These are phyloP conservation scores for Odocoileus hemionus DNA, from an alignment of 2,113 vertebrate species.

Conservation along the genomic window DNA sequence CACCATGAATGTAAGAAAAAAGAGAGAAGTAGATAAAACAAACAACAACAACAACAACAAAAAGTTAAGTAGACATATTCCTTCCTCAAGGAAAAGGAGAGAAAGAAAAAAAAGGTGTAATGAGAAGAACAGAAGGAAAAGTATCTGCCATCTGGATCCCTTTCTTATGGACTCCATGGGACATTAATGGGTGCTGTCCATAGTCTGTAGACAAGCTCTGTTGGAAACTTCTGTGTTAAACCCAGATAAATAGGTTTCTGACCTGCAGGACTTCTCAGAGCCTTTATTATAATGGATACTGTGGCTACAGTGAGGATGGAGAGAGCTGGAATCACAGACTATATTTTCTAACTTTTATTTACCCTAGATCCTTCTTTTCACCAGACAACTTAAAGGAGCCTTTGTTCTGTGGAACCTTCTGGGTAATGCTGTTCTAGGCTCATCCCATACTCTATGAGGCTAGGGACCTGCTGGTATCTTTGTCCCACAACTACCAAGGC, in stretches of 20 bases:
- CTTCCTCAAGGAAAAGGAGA: neutral
- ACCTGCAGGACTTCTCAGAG: neutral
- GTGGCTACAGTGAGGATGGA: neutral
- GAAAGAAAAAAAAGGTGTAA: neutral
- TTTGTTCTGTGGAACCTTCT: neutral
- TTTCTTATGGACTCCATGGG: neutral
- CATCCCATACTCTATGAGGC: neutral
- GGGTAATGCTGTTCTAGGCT: neutral
- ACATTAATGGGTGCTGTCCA: neutral
- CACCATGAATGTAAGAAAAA: neutral
- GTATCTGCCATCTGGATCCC: neutral
- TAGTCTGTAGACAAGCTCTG: neutral
- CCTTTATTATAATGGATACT: accelerated
- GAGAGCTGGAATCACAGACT: neutral
- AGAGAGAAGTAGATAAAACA: neutral
- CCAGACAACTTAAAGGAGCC: neutral
- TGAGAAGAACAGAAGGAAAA: neutral
- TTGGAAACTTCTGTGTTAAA: neutral
- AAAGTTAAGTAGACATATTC: neutral
- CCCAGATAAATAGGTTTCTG: neutral
- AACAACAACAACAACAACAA: neutral
- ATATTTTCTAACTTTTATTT: neutral
- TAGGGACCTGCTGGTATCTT: neutral
- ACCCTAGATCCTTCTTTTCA: neutral
- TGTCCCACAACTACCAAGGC: neutral